Percentiles rank a stretch among this genome's conserved stretches.
Evolutionary conservation across 35 echinoderm and acorn worm species (phyloP).

Genomic region (Amphiura filiformis): DNA sequence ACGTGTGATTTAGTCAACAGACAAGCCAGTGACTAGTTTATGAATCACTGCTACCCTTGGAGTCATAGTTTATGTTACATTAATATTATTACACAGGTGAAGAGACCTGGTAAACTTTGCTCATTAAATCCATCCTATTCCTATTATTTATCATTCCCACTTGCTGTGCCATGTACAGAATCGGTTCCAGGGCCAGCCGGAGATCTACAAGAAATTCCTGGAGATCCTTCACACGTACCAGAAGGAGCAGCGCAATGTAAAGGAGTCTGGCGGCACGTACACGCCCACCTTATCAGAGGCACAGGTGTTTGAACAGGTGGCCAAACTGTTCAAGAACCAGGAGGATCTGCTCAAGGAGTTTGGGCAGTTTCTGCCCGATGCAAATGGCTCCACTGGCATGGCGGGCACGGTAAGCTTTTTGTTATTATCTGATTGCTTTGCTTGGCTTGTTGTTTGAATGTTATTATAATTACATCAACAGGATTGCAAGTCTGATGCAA

Average conservation of each 20-base stretch:
- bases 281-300: slow-evolving; percentile 87
- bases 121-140: too few relatives aligned
- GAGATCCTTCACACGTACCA: slow-evolving; percentile 99
- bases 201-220: slow-evolving; percentile 97
- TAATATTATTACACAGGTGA: too few relatives aligned
- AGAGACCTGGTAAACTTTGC: too few relatives aligned
- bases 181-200: slow-evolving; percentile 98
- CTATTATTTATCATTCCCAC: too few relatives aligned
- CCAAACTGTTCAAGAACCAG: slow-evolving; percentile 94
- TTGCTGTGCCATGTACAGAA: slow-evolving; percentile 74
- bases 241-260: slow-evolving; percentile 95
- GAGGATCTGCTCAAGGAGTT: slow-evolving; percentile 96
- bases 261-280: slow-evolving; percentile 86
- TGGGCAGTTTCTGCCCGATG: slow-evolving; percentile 98
- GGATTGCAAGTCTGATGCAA: too few relatives aligned
- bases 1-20: too few relatives aligned
- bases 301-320: slow-evolving; percentile 93
- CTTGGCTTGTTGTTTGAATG: too few relatives aligned
- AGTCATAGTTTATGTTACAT: too few relatives aligned
- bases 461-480: too few relatives aligned
- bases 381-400: slow-evolving; percentile 70
- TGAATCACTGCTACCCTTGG: too few relatives aligned
- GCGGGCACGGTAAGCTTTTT: slow-evolving; percentile 13
- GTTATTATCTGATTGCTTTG: too few relatives aligned
- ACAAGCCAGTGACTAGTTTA: too few relatives aligned